Percentiles rank a stretch among this genome's conserved stretches.
phyloP scores from a whole-genome alignment of 2,888 invertebrate genomes.

The Pseudoips prasinana region DNA sequence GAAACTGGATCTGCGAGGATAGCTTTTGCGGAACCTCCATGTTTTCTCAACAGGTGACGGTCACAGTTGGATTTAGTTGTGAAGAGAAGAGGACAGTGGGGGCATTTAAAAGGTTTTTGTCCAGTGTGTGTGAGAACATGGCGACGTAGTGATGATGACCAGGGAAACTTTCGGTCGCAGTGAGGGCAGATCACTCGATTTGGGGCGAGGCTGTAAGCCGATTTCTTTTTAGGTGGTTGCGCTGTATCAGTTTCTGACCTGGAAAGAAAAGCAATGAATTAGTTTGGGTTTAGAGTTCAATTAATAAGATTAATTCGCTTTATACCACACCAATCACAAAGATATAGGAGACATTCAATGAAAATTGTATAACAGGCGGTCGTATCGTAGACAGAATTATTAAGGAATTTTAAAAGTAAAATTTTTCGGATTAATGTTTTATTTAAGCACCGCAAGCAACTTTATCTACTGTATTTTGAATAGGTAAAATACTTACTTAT shows the following conservation, averaged over 20 bases:
- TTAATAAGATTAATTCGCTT: too few relatives aligned
- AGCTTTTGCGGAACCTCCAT: conserved; percentile 79
- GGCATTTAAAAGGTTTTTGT: conserved; percentile 98
- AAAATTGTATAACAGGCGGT: too few relatives aligned
- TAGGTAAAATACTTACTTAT: conserved; percentile 80
- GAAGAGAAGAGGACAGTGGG: conserved; percentile 95
- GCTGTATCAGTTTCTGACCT: conserved; percentile 86
- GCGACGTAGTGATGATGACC: conserved; percentile 97
- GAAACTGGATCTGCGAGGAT: conserved; percentile 64
- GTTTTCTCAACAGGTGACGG: conserved; percentile 94
- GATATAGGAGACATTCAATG: too few relatives aligned
- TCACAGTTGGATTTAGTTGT: conserved; percentile 99
- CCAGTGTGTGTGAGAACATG: conserved; percentile 98
- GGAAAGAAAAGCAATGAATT: conserved; percentile 27
- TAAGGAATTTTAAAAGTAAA: too few relatives aligned
- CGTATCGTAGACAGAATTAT: too few relatives aligned
- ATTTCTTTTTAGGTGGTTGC: conserved; percentile 90
- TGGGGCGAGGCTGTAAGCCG: conserved; percentile 97
- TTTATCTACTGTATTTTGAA: too few relatives aligned
- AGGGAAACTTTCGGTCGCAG: conserved; percentile 96
- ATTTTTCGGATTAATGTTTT: too few relatives aligned
- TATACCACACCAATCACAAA: too few relatives aligned
- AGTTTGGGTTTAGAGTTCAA: not conserved
- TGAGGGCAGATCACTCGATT: conserved; percentile 96
- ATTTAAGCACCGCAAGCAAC: too few relatives aligned